Evolutionary conservation across 2,888 invertebrate species (phyloP).

Genomic region (Enchytraeus crypticus): DNA sequence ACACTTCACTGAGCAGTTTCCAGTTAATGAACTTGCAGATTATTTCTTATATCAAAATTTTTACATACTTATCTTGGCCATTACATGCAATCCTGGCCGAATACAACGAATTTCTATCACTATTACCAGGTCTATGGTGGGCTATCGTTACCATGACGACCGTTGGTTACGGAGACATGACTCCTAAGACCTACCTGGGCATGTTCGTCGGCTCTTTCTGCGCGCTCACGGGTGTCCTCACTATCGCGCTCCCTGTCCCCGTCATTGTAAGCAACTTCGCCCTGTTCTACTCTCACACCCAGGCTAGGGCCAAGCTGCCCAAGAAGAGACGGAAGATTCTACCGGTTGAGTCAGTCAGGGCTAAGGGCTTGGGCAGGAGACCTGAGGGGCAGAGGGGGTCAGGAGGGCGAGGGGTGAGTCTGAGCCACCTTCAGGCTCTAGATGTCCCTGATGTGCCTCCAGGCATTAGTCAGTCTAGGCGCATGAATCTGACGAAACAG

Average conservation of each 20-base stretch:
- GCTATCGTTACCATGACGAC: slow-evolving; percentile 92
- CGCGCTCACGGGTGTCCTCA: slow-evolving; percentile 36
- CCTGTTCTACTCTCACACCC: slow-evolving; percentile 93
- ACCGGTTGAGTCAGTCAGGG: slow-evolving; percentile 62
- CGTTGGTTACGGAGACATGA: slow-evolving; percentile 63
- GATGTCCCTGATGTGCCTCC: not conserved
- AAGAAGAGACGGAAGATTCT: slow-evolving; percentile 79
- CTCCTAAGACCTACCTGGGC: slow-evolving; percentile 32
- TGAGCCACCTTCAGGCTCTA: not conserved
- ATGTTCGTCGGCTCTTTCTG: slow-evolving; percentile 36
- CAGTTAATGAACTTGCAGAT: too few species aligned
- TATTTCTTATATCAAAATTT: too few species aligned
- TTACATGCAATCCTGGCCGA: too few species aligned
- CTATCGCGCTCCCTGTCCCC: slow-evolving; percentile 77
- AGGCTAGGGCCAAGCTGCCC: slow-evolving; percentile 90
- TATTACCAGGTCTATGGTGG: slow-evolving; percentile 90
- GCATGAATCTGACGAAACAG: slow-evolving; percentile 71
- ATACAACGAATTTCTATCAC: slow-evolving; percentile 86
- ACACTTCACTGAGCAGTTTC: too few species aligned
- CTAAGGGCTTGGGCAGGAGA: slow-evolving; percentile 49
- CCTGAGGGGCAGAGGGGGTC: not conserved
- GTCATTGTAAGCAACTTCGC: slow-evolving; percentile 95
- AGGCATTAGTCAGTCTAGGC: not conserved
- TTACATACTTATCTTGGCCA: too few species aligned
- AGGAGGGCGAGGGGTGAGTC: not conserved